phyloP scores from a whole-genome alignment of 2,113 vertebrate species.

The Antigone vipio region DNA sequence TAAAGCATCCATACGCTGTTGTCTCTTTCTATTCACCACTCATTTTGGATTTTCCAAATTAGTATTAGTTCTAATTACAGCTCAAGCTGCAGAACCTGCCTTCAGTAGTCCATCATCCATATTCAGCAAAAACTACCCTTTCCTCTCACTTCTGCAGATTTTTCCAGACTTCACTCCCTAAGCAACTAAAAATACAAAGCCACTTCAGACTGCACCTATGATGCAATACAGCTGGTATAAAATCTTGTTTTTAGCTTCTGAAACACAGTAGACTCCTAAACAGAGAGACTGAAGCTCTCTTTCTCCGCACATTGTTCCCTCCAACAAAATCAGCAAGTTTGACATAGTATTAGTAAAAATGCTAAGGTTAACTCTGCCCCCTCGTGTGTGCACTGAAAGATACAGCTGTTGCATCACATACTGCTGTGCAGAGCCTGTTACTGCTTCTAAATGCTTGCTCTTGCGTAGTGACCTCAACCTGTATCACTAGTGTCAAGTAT shows the following conservation, averaged over 20 bases:
- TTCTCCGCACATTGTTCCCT: not conserved
- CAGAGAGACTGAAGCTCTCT: not conserved
- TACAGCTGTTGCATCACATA: not conserved
- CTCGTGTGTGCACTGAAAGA: not conserved
- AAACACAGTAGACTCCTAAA: not conserved
- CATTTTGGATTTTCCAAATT: not conserved
- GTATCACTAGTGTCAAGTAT: accelerated
- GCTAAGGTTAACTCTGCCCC: not conserved
- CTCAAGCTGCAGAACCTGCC: not conserved
- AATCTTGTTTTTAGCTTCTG: not conserved
- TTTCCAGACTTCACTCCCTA: not conserved
- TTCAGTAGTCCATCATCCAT: not conserved
- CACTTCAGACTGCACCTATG: not conserved
- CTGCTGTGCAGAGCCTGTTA: not conserved
- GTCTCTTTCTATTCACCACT: not conserved
- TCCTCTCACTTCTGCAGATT: not conserved
- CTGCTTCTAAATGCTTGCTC: not conserved
- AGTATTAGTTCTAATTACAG: not conserved
- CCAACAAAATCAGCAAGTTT: not conserved
- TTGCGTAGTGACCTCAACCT: not conserved
- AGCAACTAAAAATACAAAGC: not conserved
- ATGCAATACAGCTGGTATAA: not conserved
- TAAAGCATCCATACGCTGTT: not conserved
- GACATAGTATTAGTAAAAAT: not conserved
- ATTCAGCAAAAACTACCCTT: not conserved